Evolutionary conservation across 2,797 vertebrate genomes (phyloP).

Genomic region (Luscinia megarhynchos): DNA sequence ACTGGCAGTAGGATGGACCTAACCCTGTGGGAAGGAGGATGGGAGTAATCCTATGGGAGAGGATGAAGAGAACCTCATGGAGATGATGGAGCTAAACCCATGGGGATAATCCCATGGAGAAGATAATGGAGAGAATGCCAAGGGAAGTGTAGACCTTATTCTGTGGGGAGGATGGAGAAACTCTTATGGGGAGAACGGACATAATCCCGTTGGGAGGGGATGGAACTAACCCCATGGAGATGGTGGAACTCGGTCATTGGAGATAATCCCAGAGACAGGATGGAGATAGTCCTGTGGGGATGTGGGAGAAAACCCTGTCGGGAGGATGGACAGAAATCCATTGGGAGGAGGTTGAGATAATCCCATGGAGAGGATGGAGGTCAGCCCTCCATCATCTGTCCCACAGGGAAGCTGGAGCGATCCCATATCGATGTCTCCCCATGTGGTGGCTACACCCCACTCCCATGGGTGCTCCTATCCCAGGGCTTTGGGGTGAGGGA

Average conservation of each 20-base stretch:
- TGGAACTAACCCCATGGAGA: not conserved
- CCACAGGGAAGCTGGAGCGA: not conserved
- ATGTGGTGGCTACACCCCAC: fast-evolving
- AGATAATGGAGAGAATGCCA: not conserved
- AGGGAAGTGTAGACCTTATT: not conserved
- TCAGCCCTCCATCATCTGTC: not conserved
- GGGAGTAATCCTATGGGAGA: not conserved
- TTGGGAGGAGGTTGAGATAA: not conserved
- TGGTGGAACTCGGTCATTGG: not conserved
- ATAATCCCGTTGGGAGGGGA: not conserved
- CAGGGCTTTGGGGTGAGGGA: not conserved
- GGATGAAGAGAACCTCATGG: not conserved
- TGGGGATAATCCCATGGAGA: not conserved
- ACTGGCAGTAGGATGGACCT: not conserved
- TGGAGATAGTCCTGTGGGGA: not conserved
- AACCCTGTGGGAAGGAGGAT: not conserved
- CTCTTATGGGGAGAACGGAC: not conserved
- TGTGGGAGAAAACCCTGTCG: not conserved
- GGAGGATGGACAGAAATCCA: not conserved
- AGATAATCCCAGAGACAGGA: not conserved
- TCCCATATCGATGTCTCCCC: not conserved
- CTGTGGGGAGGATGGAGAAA: not conserved
- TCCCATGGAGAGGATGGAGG: not conserved
- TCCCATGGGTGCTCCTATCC: not conserved
- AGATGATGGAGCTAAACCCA: not conserved